Conservation (phyloP, 2,113 vertebrate species). For the Bos javanicus region DNA sequence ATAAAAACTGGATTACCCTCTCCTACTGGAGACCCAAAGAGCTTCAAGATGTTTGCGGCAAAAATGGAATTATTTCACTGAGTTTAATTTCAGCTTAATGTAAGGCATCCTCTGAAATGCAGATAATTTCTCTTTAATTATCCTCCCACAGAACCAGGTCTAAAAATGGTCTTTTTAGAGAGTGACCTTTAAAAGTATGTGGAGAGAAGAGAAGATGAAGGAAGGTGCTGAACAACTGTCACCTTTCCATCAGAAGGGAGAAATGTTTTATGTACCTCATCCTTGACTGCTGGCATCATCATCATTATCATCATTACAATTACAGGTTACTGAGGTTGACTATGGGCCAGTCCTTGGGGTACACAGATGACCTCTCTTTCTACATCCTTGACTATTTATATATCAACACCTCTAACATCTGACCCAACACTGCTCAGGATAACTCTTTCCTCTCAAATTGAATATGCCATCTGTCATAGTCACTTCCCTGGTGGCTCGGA, state of each 20-base stretch:
- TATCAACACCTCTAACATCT: not conserved
- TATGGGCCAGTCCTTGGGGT: not conserved
- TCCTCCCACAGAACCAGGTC: not conserved
- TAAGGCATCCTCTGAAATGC: not conserved
- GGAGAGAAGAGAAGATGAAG: not conserved
- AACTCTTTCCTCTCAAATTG: not conserved
- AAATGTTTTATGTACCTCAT: not conserved
- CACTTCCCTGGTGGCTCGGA: no score
- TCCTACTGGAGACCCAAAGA: conserved; percentile 30
- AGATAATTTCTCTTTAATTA: conserved; percentile 21
- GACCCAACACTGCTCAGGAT: not conserved
- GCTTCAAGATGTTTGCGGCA: conserved; percentile 49
- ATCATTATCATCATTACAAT: not conserved
- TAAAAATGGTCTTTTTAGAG: not conserved
- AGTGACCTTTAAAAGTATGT: not conserved
- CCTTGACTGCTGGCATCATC: not conserved
- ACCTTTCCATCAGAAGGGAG: not conserved
- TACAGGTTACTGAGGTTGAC: not conserved
- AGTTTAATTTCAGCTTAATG: conserved; percentile 54
- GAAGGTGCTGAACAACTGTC: not conserved
- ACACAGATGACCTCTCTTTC: not conserved
- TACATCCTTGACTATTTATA: not conserved
- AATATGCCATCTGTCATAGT: not conserved
- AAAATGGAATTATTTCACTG: conserved; percentile 41
- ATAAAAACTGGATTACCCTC: conserved; percentile 51